Evolutionary conservation across 2,113 vertebrate species (phyloP), one percentile per base, ranked within the genome.

Genomic region (Myrmophylax atrothorax): DNA sequence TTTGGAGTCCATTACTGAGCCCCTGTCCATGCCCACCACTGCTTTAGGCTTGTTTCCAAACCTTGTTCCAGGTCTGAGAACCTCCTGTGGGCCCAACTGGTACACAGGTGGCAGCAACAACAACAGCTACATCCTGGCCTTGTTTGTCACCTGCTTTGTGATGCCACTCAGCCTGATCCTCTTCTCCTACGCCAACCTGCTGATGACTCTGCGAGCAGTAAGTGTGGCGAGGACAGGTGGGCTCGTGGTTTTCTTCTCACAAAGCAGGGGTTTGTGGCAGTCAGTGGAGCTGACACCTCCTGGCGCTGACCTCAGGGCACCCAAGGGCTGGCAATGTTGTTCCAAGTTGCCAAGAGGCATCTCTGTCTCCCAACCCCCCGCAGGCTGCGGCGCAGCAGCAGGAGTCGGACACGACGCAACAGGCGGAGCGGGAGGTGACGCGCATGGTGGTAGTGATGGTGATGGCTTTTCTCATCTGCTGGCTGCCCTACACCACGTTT

Each of bases 81-180:
- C 97, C 7, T 97, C 97, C 17, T 98, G 97, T 0, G 96, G 97
- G 33, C 97, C 97, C 67, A 97, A 98, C 93, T 98, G 97, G 97
- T 98, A 97, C 91, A 96, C 94, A 0, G 97, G 97, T 0, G 97
- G 97, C 35, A 94, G 75, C 85, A 95, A 69, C 91, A 98, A 98
- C 86, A 98, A 79, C 95, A 97, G 93, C 89, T 98, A 98, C 84
- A 97, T 98, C 67, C 46, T 97, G 92, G 42, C 73, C 26, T 50
- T 98, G 85, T 97, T 98, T 10, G 70, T 96, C 64, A 97, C 95
- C 85, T 98, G 97, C 90, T 98, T 98, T 1, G 35, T 95, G 42
- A 73, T 97, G 93, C 97, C 97, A 38, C 96, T 98, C 31, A 75
- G 94, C 74, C 87, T 97, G 47, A 98, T 97, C 42, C 95, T 97